Evolutionary conservation across 2,888 invertebrate genomes (phyloP), one percentile per base, ranked within the genome.

Genomic region (Osmoderma eremita): DNA sequence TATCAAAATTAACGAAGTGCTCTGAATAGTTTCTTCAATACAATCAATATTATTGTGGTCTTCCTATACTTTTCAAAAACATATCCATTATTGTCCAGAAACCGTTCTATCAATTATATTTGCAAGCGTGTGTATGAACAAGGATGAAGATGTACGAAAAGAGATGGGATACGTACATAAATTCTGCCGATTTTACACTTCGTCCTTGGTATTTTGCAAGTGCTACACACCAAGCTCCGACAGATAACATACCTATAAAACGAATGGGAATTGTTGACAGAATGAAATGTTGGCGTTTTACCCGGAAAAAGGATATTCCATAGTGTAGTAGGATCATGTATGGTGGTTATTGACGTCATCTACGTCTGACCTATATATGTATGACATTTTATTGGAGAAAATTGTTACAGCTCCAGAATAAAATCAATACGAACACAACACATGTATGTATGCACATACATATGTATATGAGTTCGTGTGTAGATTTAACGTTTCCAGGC

Each of bases 301-400:
- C 45, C 4, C 36, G 24, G 30, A 45, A 24, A n/a, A 30, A 61
- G 45, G 45, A 30, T 61, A n/a, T 30, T 45, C 30, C 30, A 12
- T 45, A 45, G 45, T 30, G 30, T 45, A 45, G 17, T 6, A n/a
- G n/a, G n/a, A 30, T 30, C 30, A 15, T 36, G 45, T 13, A 61
- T 61, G 30, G 58, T 36, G 58, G 45, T 61, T 45, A 61, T 61
- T 61, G 58, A 61, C 58, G 58, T 61, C 58, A 61, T 30, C 45
- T 48, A 61, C 45, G 45, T 45, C 45, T 45, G 58, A 30, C 58
- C 58, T 61, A 61, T 61, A 61, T 45, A 48, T 45, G 45, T 48
- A 17, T n/a, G n/a, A n/a, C n/a, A 45, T 61, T 61, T 61, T 61
- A 61, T 45, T 45, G 45, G 45, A 61, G 58, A 61, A 45, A 17